Evolutionary conservation across 2,113 vertebrate genomes (phyloP).

Genomic region (Ifrita kowaldi): DNA sequence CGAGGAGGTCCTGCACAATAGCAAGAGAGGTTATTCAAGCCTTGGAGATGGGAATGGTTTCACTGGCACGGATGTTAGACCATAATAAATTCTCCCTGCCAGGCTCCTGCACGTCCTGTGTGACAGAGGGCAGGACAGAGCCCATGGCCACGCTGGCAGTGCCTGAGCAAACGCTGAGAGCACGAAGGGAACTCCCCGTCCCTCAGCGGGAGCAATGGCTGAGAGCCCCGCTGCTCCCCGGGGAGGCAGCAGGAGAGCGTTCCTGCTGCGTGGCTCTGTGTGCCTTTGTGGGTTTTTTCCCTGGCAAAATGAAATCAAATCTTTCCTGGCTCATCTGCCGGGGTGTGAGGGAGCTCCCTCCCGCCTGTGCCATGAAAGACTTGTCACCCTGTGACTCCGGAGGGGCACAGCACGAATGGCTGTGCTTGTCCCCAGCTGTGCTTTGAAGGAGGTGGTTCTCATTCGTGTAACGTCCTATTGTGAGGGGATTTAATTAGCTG

Average conservation of each 20-base stretch:
- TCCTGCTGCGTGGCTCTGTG: neutral
- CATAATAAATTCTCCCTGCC: neutral
- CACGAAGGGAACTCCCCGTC: neutral
- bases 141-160: fast-evolving
- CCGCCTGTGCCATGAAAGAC: neutral
- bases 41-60: neutral
- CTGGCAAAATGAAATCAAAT: neutral
- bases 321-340: neutral
- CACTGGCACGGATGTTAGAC: neutral
- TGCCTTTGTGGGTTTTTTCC: neutral
- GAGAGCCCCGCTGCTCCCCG: neutral
- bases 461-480: neutral
- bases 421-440: slow-evolving; percentile 17
- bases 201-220: fast-evolving
- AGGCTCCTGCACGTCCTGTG: neutral
- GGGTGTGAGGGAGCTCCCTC: neutral
- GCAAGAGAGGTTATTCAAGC: neutral
- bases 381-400: neutral
- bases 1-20: neutral
- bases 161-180: fast-evolving
- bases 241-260: neutral
- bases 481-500: slow-evolving; percentile 49
- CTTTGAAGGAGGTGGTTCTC: slow-evolving; percentile 3
- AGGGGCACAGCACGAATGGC: neutral
- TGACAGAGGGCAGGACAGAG: neutral